Percentiles rank a stretch among this genome's conserved stretches.
Evolutionary conservation across 2,113 vertebrate species (phyloP).

Genomic region (Corythaixoides concolor): DNA sequence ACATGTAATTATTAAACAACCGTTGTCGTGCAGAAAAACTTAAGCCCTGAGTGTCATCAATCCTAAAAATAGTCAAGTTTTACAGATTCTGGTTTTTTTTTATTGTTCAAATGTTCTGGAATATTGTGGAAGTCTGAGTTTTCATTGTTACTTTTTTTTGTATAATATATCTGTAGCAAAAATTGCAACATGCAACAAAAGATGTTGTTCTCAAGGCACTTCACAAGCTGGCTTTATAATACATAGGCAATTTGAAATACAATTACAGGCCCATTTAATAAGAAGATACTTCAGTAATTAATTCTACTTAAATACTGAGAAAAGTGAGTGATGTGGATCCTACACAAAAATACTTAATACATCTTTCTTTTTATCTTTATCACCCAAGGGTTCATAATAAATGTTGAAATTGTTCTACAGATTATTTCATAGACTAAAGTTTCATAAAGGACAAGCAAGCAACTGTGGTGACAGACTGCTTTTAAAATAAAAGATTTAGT

Average conservation of each 20-base stretch:
- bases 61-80: neutral
- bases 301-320: neutral
- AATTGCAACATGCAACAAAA: neutral
- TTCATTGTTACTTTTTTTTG: neutral
- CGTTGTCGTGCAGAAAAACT: neutral
- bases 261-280: neutral
- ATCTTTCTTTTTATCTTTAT: neutral
- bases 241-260: neutral
- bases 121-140: neutral
- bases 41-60: neutral
- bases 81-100: neutral
- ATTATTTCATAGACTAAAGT: neutral
- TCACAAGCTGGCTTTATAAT: neutral
- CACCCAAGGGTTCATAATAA: neutral
- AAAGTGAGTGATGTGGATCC: neutral
- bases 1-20: neutral
- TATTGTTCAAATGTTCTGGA: neutral
- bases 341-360: neutral
- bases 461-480: neutral
- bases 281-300: neutral
- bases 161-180: neutral
- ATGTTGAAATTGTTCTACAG: neutral
- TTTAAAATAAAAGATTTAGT: neutral
- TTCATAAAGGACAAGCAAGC: neutral
- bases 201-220: neutral